Evolutionary conservation across 2,888 invertebrate species (phyloP), one percentile per base, ranked within the genome.

Genomic region (Diarsia rubi): DNA sequence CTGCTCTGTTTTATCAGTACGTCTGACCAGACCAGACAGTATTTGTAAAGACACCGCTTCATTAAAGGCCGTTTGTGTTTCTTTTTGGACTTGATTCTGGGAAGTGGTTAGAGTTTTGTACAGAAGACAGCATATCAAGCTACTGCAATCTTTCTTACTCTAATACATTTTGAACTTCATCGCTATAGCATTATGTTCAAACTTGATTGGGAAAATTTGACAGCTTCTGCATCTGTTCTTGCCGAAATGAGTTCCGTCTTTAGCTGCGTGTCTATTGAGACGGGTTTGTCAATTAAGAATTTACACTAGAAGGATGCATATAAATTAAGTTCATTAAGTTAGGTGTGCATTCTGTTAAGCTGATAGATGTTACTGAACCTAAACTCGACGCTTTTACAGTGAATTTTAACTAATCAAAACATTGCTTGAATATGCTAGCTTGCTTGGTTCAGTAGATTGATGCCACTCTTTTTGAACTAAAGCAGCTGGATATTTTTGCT

Each of bases 1-100:
- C 85, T 84, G 85, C 73, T n/a, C 27, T 37, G 69, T 67, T 84
- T 84, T 75, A 80, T 84, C 84, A 62, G 75, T n/a, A 12, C n/a
- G 37, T 59, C 52, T 44, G n/a, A 57, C 27, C 63, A 59, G 44
- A 21, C 59, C 74, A 31, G 31, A 1, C 47, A 72, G 67, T 37
- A 75, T 52, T 64, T 69, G 64, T 74, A 44, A 71, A 65, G 68
- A 52, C 49, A 57, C 68, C 69, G 79, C 83, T 78, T 80, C 78
- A 69, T 66, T 81, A 81, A 42, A 31, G 12, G 12, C n/a, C 12
- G 37, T 60, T 57, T 54, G 27, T 57, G 24, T 52, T 49, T 75
- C 19, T 67, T 80, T 67, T 74, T 24, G 6, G n/a, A 54, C 21
- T 78, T 47, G 63, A 37, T 77, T 64, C 57, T 73, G 31, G 27